Evolutionary conservation across 2,113 vertebrate species (phyloP).

Genomic region (Eublepharis macularius): DNA sequence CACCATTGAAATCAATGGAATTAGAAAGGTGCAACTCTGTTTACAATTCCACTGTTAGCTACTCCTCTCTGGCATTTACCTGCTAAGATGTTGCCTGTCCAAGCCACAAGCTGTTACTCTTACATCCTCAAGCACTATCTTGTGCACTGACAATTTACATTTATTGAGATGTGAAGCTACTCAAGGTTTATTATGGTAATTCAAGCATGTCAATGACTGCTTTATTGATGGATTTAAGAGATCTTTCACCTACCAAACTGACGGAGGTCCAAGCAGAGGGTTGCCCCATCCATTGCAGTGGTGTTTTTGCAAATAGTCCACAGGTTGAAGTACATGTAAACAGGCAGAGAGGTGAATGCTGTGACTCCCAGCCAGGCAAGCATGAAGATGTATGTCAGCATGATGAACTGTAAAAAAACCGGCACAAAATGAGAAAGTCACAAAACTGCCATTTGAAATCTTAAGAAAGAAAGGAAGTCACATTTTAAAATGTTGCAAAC

Average conservation of each 20-base stretch:
- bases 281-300: constrained; percentile 86
- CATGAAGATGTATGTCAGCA: constrained; percentile 99
- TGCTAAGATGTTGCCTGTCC: neutral
- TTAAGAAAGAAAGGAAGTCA: neutral
- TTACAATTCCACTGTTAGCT: neutral
- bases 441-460: neutral
- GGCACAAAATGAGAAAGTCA: constrained; percentile 9
- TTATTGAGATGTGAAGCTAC: neutral
- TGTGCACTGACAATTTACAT: neutral
- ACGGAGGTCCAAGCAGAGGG: constrained; percentile 94
- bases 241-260: constrained; percentile 86
- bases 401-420: constrained; percentile 87
- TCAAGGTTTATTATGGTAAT: neutral
- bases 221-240: neutral
- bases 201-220: neutral
- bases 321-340: constrained; percentile 99
- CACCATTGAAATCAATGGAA: no score
- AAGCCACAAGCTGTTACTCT: neutral
- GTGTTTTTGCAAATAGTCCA: constrained; percentile 97
- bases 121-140: neutral
- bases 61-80: neutral
- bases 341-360: constrained; percentile 94
- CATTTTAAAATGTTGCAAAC: neutral
- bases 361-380: constrained; percentile 98
- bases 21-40: no score